Conservation (phyloP, 2,113 vertebrate genomes). For the Cololabis saira region DNA sequence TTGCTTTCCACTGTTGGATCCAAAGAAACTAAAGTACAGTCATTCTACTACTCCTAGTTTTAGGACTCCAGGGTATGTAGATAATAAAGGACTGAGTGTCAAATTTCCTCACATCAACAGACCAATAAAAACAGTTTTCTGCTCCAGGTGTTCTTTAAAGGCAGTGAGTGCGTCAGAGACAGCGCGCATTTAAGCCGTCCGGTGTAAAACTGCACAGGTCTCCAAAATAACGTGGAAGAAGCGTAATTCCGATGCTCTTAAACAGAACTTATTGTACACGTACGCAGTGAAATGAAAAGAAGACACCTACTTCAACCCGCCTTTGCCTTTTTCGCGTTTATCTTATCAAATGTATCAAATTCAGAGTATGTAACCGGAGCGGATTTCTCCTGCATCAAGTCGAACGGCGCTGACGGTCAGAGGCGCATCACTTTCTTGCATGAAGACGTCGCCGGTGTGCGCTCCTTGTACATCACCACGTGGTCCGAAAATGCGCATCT, state of each 20-base stretch:
- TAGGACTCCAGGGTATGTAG: background rate
- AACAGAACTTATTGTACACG: background rate
- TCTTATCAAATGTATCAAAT: conserved; percentile 6
- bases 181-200: background rate
- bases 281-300: conserved; percentile 43
- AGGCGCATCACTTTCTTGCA: conserved; percentile 56
- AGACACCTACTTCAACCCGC: background rate
- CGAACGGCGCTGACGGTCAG: conserved; percentile 3
- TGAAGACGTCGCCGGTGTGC: conserved; percentile 16
- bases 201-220: background rate
- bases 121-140: conserved; percentile 38
- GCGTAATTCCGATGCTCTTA: background rate
- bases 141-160: background rate
- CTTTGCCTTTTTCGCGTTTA: conserved; percentile 17
- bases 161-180: background rate
- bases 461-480: conserved; percentile 62
- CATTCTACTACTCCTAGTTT: no score
- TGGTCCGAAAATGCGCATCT: conserved; percentile 74
- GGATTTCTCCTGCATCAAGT: conserved; percentile 64
- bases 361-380: conserved; percentile 1
- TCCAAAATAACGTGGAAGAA: background rate
- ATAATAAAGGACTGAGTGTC: conserved; percentile 14
- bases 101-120: conserved; percentile 11
- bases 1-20: no score
- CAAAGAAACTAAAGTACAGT: no score